Conservation (phyloP, 1,140 invertebrate species). For the Delia radicum region DNA sequence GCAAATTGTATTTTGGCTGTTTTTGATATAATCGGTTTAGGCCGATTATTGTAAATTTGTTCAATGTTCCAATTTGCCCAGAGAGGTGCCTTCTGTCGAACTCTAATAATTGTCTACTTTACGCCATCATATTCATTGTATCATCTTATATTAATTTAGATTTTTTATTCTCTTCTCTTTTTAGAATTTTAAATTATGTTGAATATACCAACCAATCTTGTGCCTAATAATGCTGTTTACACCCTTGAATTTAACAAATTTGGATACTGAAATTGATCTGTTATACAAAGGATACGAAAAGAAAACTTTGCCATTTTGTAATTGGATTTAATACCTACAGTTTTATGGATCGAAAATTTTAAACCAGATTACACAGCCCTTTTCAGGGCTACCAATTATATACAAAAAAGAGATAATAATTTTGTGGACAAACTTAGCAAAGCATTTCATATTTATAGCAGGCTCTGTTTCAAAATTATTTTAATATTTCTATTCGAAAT, state of each 20-base stretch:
- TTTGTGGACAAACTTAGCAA: background rate
- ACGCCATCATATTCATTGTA: background rate
- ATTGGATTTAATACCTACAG: background rate
- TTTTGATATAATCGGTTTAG: no score
- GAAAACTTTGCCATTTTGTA: background rate
- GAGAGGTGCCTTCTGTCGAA: no score
- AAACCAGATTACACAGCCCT: conserved; percentile 27
- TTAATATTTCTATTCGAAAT: no score
- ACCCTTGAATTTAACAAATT: background rate
- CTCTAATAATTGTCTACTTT: no score
- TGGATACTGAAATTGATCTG: background rate
- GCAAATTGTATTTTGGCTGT: no score
- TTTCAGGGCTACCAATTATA: conserved; percentile 29
- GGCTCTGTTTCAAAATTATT: no score
- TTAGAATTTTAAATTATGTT: background rate
- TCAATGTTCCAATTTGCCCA: no score
- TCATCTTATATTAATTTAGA: background rate
- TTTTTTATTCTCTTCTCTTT: background rate
- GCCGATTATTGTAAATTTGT: no score
- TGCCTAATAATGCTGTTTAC: background rate
- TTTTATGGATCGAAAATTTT: background rate
- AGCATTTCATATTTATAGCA: no score
- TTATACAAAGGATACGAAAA: background rate
- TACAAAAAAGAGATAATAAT: conserved; percentile 26
- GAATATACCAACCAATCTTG: background rate